phyloP scores from a whole-genome alignment of 2,113 vertebrate species.

The Hippocampus abdominalis region DNA sequence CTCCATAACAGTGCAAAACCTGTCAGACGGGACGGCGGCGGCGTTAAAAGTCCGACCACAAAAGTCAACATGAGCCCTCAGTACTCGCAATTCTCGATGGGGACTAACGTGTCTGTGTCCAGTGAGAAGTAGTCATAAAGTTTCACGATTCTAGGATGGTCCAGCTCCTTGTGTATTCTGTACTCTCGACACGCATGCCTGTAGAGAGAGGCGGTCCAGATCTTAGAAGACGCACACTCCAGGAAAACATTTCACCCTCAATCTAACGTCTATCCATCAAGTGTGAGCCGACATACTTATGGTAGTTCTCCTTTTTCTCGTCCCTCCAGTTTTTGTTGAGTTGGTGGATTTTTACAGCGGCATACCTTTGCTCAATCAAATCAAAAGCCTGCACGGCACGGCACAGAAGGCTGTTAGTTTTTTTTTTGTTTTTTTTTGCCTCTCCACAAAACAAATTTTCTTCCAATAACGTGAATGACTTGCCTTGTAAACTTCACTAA shows the following conservation, averaged over 20 bases:
- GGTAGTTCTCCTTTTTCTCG: constrained; percentile 99
- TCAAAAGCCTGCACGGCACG: constrained; percentile 85
- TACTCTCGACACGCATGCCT: constrained; percentile 99
- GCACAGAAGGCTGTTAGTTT: background rate
- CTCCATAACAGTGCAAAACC: constrained; percentile 99
- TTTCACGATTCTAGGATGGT: constrained; percentile 98
- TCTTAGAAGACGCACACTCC: background rate
- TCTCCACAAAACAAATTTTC: background rate
- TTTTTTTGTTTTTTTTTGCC: background rate
- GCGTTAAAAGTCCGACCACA: background rate
- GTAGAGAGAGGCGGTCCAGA: constrained; percentile 16
- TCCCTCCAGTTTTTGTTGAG: constrained; percentile 99
- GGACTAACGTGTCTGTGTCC: constrained; percentile 98
- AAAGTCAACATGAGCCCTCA: background rate
- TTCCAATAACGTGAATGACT: background rate
- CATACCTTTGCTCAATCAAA: constrained; percentile 96
- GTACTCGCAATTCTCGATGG: background rate
- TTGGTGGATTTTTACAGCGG: constrained; percentile 99
- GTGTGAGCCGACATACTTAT: constrained; percentile 81
- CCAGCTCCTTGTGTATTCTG: constrained; percentile 99
- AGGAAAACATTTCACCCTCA: background rate
- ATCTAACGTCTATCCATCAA: no score
- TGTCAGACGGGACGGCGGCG: constrained; percentile 36
- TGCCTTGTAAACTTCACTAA: constrained; percentile 99
- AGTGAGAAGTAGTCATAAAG: constrained; percentile 99